Evolutionary conservation across 2,113 vertebrate species (phyloP), one percentile per base, ranked within the genome.

Genomic region (Pachyramphus minor): DNA sequence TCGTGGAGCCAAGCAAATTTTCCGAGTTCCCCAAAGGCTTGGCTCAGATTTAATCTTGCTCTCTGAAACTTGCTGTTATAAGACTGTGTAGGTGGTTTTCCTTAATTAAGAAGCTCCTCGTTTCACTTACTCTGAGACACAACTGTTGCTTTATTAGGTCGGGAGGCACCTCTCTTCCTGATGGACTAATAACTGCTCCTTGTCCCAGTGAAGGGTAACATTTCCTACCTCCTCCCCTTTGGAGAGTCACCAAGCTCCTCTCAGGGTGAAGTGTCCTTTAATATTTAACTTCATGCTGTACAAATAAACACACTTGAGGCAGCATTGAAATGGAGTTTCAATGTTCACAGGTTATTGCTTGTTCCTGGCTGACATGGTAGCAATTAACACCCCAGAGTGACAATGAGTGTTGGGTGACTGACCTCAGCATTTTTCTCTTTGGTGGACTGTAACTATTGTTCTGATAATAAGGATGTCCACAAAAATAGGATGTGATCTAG

Each of bases 141-240:
- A 93, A 47, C 72, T 80, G 59, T 83, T 88, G 45, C 72, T 45
- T 86, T 88, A 62, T 77, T 59, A 80, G 78, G 78, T 79, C 27
- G 64, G 58, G 80, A 86, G 41, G 18, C 35, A 45, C 5, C 63
- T 77, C 50, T 47, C 84, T 39, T 84, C 67, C 86, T 52, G 55
- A 55, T 39, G 90, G 63, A 59, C 50, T 67, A 71, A 96, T 67
- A 69, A 24, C 22, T 77, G 28, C 45, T 74, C 50, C 67, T 73
- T 24, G 20, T 88, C 85, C 55, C 55, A 42, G 37, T 13, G n/a
- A 83, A 92, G 64, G 42, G 55, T 6, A 33, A 45, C 0, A 0
- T 20, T 63, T 55, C 64, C 82, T 14, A 8, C 59, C 5, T 63
- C 44, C 27, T 79, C 53, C 37, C 22, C 67, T 42, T 60, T 3